phyloP scores from a whole-genome alignment of 2,888 invertebrate species.

The Acholoe squamosa region DNA sequence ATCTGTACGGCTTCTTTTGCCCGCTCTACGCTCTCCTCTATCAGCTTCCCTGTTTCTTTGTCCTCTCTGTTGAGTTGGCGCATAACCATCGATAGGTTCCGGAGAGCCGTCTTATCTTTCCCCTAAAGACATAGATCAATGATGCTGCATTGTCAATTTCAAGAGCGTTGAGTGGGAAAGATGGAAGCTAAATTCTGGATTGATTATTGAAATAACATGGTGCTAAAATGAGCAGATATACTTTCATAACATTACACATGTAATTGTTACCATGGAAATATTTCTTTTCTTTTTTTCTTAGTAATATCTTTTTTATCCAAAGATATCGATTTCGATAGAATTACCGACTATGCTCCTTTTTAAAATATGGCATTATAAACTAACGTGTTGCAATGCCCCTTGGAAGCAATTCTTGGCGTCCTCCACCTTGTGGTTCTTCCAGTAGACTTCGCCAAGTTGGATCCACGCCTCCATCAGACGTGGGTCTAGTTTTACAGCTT shows the following conservation, averaged over 20 bases:
- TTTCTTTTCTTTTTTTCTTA: too few species aligned
- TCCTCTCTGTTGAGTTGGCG: conserved; percentile 86
- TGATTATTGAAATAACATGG: too few species aligned
- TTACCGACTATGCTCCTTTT: too few species aligned
- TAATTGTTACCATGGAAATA: too few species aligned
- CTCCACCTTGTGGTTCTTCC: conserved; percentile 92
- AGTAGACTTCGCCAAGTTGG: conserved; percentile 93
- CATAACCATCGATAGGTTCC: conserved; percentile 91
- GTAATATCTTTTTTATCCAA: too few species aligned
- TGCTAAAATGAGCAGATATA: too few species aligned
- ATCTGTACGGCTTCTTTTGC: conserved; percentile 92
- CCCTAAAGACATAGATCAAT: too few species aligned
- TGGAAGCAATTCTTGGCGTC: conserved; percentile 93
- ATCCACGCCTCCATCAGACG: conserved; percentile 93
- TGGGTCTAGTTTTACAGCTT: conserved; percentile 93
- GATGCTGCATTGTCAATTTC: too few species aligned
- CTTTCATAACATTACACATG: too few species aligned
- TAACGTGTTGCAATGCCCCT: conserved; percentile 85
- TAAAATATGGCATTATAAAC: neutral
- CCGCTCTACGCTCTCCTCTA: conserved; percentile 89
- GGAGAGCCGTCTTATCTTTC: conserved; percentile 89
- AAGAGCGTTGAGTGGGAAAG: too few species aligned
- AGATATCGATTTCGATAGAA: too few species aligned
- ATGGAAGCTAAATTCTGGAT: too few species aligned
- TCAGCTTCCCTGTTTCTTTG: conserved; percentile 85